Base-by-base conservation (phyloP, 2,797 vertebrate genomes). In the Epinephelus coioides region DNA sequence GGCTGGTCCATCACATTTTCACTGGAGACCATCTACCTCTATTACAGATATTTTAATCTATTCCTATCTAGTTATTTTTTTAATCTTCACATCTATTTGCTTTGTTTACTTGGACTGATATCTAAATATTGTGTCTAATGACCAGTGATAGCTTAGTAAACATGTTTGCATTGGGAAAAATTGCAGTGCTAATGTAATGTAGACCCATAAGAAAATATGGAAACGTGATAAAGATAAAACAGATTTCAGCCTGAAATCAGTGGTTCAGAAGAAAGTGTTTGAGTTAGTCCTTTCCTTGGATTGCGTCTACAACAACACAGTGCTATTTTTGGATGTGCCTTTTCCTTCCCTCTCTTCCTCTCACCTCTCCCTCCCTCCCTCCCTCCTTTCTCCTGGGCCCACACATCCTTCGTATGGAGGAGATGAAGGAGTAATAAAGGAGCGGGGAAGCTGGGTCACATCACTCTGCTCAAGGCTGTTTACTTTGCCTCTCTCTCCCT, bases 241-340 rank as follows among this genome's bases (percentile, higher is more conserved):
- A 5, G 3, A 23, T 64, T 57, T 54, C 15, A 30, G 56, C 21
- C 60, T 73, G 60, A 78, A 69, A 47, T 65, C 15, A 19, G n/a
- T 6, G 21, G 11, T 59, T 76, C 17, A 64, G 72, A 70, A 43
- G 65, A 62, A 67, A 61, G 8, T 27, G 60, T 82, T 73, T 46
- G 27, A 76, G 59, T 46, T 44, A 17, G 79, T 81, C 21, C 83
- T 80, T 85, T 67, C 69, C 56, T 69, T 3, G 40, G 77, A 34
- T 76, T 79, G 69, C 18, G 0, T 76, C 73, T 73, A 79, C 78
- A 90, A 86, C 85, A 89, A 76, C 85, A 75, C 79, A 9, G 40
- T 21, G 82, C 84, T 90, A 89, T 93, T 91, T 93, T 89, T 87
- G 89, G 90, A 91, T 73, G 73, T 73, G 61, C 73, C 79, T 83